Percentiles rank a stretch among this genome's conserved stretches.
phyloP scores from a whole-genome alignment of 1,140 invertebrate species.

The Ylistrum balloti region DNA sequence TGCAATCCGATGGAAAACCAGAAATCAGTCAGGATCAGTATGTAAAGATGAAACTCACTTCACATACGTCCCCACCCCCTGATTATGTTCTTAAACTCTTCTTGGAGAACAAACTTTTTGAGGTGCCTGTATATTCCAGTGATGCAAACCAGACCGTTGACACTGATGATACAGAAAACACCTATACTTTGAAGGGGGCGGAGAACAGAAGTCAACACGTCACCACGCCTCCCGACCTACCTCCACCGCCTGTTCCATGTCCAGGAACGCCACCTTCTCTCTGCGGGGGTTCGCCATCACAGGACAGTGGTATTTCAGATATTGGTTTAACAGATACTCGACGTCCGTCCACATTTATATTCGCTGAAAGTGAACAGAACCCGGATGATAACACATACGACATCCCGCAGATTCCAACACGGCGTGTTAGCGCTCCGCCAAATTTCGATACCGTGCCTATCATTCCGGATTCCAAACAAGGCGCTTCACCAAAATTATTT shows the following conservation, averaged over 20 bases:
- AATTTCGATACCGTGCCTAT: neutral
- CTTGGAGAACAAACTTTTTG: constrained; percentile 44
- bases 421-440: constrained; percentile 53
- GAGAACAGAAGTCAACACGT: neutral
- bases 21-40: neutral
- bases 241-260: constrained; percentile 1
- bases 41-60: neutral
- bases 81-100: constrained; percentile 47
- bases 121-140: neutral
- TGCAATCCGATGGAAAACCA: neutral
- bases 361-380: constrained; percentile 42
- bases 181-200: neutral
- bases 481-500: neutral
- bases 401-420: constrained; percentile 41
- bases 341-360: constrained; percentile 50
- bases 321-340: constrained; percentile 13
- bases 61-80: neutral
- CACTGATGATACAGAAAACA: neutral
- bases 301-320: constrained; percentile 39
- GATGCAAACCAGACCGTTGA: constrained; percentile 10
- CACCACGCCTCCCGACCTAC: neutral
- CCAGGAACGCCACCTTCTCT: neutral
- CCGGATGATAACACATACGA: constrained; percentile 47
- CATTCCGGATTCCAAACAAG: neutral
- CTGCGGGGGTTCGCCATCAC: constrained; percentile 9